A percentile compares a stretch with the other conserved stretches of the same genome.
Conservation (phyloP, 2,113 vertebrate genomes). For the Daphoenositta chrysoptera region DNA sequence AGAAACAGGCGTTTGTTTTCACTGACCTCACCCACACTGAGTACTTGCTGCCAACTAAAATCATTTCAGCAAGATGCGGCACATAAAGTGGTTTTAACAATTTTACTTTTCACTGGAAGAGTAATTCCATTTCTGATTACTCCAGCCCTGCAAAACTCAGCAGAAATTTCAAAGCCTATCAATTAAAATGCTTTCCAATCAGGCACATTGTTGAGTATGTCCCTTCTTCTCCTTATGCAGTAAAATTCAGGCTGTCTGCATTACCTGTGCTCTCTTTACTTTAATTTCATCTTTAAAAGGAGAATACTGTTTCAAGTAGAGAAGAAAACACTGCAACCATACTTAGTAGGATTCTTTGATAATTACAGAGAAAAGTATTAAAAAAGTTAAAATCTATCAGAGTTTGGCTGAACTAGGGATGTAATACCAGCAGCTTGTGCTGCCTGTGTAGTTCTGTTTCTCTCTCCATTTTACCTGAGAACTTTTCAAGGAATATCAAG, state of each 20-base stretch:
- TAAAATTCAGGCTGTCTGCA: neutral
- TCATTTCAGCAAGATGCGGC: conserved; percentile 1
- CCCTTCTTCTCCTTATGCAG: conserved; percentile 2
- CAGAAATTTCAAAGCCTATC: conserved; percentile 66
- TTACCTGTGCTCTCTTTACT: neutral
- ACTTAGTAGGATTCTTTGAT: neutral
- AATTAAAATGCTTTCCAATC: conserved; percentile 66
- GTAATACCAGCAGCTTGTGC: neutral
- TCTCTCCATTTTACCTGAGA: neutral
- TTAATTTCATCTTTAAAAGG: neutral
- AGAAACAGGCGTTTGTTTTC: conserved; percentile 20
- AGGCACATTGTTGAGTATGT: conserved; percentile 60
- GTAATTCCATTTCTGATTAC: conserved; percentile 47
- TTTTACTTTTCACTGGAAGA: conserved; percentile 38
- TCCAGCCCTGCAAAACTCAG: conserved; percentile 44
- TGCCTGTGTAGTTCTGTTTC: neutral
- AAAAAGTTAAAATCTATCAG: neutral
- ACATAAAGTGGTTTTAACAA: conserved; percentile 33
- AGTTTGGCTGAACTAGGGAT: neutral
- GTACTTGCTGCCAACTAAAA: conserved; percentile 34
- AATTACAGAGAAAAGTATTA: neutral
- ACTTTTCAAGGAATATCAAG: neutral
- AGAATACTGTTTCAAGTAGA: neutral
- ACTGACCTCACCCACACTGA: neutral
- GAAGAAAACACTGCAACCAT: neutral